phyloP scores from a whole-genome alignment of 2,797 vertebrate species.

The Poecilia picta region DNA sequence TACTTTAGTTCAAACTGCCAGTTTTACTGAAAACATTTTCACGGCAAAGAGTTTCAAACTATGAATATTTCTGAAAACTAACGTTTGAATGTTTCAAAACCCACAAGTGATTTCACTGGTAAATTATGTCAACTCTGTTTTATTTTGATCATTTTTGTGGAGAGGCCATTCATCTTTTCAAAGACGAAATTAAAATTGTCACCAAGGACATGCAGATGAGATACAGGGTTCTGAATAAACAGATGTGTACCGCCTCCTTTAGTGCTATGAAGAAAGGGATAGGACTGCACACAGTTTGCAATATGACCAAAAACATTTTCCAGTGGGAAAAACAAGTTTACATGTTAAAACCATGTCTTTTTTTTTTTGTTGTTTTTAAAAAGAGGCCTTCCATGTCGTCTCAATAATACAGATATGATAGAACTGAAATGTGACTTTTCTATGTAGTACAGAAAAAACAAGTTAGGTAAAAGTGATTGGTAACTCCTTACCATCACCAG shows the following conservation, averaged over 20 bases:
- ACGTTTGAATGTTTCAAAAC: not conserved
- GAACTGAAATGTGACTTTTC: not conserved
- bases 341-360: not conserved
- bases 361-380: not conserved
- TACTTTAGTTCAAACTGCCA: not conserved
- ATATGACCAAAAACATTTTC: not conserved
- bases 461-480: not conserved
- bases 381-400: not conserved
- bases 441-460: not conserved
- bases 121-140: not conserved
- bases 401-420: not conserved
- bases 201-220: conserved; percentile 5
- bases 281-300: not conserved
- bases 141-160: not conserved
- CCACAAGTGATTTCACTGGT: not conserved
- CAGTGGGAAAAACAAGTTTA: not conserved
- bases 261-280: not conserved
- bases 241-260: not conserved
- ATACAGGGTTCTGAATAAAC: not conserved
- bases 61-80: not conserved
- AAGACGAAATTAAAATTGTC: not conserved
- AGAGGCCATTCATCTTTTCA: not conserved
- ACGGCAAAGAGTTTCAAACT: not conserved
- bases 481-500: not conserved
- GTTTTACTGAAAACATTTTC: not conserved